Conservation (phyloP, 2,888 invertebrate species). For the Autographa pulchrina region DNA sequence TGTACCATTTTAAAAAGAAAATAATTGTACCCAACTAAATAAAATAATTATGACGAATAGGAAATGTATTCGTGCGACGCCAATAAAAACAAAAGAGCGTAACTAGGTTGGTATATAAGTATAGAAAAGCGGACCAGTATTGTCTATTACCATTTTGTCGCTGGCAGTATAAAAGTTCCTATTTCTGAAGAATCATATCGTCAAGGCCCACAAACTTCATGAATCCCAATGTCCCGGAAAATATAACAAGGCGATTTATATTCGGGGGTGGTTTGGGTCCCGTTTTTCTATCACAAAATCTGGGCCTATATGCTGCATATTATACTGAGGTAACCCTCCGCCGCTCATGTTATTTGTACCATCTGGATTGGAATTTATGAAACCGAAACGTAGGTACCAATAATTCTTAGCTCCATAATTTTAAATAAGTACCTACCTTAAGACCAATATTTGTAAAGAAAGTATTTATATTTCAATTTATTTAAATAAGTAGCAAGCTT, state of each 20-base stretch:
- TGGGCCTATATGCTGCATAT: constrained; percentile 72
- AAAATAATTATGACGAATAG: too few relatives aligned
- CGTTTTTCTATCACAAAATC: constrained; percentile 86
- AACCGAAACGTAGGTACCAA: constrained; percentile 38
- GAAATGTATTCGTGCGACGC: background rate
- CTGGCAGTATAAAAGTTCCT: constrained; percentile 58
- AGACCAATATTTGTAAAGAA: background rate
- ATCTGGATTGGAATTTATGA: constrained; percentile 61
- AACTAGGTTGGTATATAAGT: background rate
- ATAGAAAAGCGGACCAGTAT: constrained; percentile 10
- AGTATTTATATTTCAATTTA: background rate
- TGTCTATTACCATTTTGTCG: constrained; percentile 41
- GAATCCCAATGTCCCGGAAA: constrained; percentile 89
- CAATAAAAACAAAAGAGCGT: background rate
- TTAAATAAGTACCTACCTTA: constrained; percentile 20
- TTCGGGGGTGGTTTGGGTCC: constrained; percentile 80
- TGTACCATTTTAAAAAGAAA: too few relatives aligned
- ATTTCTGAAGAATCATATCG: constrained; percentile 76
- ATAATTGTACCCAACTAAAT: too few relatives aligned
- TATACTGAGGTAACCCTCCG: constrained; percentile 57
- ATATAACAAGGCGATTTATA: constrained; percentile 89
- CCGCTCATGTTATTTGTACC: constrained; percentile 59
- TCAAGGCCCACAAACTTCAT: constrained; percentile 85
- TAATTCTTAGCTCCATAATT: constrained; percentile 33
- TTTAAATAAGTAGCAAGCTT: background rate